Base-by-base conservation (phyloP, 2,888 invertebrate genomes). In the Amphimallon solstitiale region DNA sequence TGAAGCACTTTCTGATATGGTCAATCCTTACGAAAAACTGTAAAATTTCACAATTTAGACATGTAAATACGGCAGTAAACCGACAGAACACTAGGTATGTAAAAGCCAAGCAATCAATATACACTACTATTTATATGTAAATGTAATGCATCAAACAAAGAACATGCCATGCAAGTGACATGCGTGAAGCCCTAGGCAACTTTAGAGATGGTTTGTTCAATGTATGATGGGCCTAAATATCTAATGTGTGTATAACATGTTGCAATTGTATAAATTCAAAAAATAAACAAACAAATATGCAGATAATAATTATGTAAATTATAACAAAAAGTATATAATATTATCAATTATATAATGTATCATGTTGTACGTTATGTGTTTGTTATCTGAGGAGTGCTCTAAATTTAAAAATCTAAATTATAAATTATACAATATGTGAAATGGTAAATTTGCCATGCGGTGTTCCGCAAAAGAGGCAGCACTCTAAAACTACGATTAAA, bases 11-110 rank as follows among this genome's bases (percentile, higher is more conserved):
- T 85, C 97, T 92, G 85, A 99, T 99, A 86, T 98, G 97, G 86
- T 95, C 94, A 86, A 99, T 90, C 83, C 97, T 93, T 84, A 99
- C 97, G 89, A 99, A 99, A 87, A 98, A 98, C 98, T 98, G 92
- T 78, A 95, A 94, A 81, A 85, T 71, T 83, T 68, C 70, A 48
- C 51, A 61, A 37, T 49, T 66, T 17, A 61, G 43, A 9, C 10
- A 21, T 51, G 9, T 9, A 29, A 23, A 29, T n/a, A 29, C 29
- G 9, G 29, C 29, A 7, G 29, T 1, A 4, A 1, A 29, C 9
- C 2, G 29, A 29, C 9, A 29, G 5, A 5, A 9, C 29, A 29
- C 9, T 9, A 7, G 29, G 7, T 54, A 65, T 59, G 65, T 40
- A 69, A 49, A 69, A 66, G 63, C 61, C 38, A 70, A 66, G 67